Evolutionary conservation across 2,888 invertebrate genomes (phyloP).

Genomic region (Malachius bipustulatus): DNA sequence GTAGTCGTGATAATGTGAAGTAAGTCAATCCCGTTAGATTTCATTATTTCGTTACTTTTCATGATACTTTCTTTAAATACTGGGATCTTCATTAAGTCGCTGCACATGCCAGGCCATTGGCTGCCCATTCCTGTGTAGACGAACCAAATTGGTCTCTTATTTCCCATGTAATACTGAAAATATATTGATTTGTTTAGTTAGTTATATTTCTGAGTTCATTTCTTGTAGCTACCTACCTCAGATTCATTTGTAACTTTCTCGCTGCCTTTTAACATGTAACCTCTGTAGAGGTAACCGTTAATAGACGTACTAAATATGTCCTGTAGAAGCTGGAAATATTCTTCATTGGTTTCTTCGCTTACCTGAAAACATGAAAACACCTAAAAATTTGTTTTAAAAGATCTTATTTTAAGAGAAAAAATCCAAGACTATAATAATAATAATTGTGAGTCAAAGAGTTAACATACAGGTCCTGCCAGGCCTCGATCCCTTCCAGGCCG

Average conservation of each 20-base stretch:
- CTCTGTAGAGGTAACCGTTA: conserved; percentile 49
- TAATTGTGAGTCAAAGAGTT: too few species aligned
- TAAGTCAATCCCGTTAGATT: conserved; percentile 50
- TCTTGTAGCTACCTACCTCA: conserved; percentile 32
- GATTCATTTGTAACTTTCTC: conserved; percentile 28
- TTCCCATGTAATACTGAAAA: conserved; percentile 31
- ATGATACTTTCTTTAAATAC: conserved; percentile 52
- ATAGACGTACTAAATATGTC: conserved; percentile 40
- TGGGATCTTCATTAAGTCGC: conserved; percentile 52
- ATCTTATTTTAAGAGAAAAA: too few species aligned
- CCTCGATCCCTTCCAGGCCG: too few species aligned
- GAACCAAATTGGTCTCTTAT: conserved; percentile 48
- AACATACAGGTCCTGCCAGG: too few species aligned
- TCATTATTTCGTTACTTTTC: conserved; percentile 44
- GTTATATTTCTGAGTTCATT: too few species aligned
- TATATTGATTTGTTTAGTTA: too few species aligned
- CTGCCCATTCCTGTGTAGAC: conserved; percentile 67
- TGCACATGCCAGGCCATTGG: conserved; percentile 61
- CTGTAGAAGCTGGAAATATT: conserved; percentile 41
- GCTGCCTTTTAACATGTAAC: conserved; percentile 41
- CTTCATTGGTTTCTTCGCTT: conserved; percentile 43
- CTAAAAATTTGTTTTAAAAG: too few species aligned
- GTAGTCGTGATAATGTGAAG: conserved; percentile 45
- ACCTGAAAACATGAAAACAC: conserved; percentile 33
- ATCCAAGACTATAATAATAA: too few species aligned